Evolutionary conservation across 1,140 invertebrate genomes (phyloP).

Genomic region (Camponotus vicinus): DNA sequence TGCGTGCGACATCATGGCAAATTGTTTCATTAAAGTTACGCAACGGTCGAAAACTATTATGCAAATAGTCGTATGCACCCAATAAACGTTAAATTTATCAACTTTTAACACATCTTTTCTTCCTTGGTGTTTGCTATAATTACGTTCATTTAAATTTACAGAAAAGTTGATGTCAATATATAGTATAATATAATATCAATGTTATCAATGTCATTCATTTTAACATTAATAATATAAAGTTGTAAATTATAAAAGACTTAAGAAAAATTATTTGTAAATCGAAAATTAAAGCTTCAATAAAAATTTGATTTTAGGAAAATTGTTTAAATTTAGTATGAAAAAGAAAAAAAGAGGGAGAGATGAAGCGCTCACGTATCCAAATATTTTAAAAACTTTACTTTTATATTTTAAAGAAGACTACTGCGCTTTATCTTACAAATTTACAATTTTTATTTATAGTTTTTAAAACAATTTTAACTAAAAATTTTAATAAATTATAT

Average conservation of each 20-base stretch:
- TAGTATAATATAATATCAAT: conserved; percentile 30
- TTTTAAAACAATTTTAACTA: conserved; percentile 62
- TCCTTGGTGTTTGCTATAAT: not conserved
- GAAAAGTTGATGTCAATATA: conserved; percentile 26
- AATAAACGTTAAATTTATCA: conserved; percentile 46
- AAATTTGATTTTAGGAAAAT: conserved; percentile 8
- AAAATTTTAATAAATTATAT: conserved; percentile 41
- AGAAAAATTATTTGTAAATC: conserved; percentile 29
- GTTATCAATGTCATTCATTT: not conserved
- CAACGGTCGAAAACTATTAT: conserved; percentile 45
- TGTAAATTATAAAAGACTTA: not conserved
- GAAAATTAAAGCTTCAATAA: conserved; percentile 29
- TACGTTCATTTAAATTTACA: conserved; percentile 17
- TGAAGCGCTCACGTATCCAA: too few species aligned
- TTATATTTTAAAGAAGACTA: not conserved
- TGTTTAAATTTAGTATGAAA: not conserved
- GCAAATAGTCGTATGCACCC: conserved; percentile 36
- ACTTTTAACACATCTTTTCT: conserved; percentile 42
- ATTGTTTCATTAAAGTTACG: conserved; percentile 55
- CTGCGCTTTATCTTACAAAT: conserved; percentile 20
- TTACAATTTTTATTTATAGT: conserved; percentile 37
- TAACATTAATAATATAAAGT: conserved; percentile 12
- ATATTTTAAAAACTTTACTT: not conserved
- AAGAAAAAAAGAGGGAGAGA: too few species aligned
- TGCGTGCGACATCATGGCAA: conserved; percentile 34